Conservation (phyloP, 2,797 vertebrate genomes). For the Tinamus major region DNA sequence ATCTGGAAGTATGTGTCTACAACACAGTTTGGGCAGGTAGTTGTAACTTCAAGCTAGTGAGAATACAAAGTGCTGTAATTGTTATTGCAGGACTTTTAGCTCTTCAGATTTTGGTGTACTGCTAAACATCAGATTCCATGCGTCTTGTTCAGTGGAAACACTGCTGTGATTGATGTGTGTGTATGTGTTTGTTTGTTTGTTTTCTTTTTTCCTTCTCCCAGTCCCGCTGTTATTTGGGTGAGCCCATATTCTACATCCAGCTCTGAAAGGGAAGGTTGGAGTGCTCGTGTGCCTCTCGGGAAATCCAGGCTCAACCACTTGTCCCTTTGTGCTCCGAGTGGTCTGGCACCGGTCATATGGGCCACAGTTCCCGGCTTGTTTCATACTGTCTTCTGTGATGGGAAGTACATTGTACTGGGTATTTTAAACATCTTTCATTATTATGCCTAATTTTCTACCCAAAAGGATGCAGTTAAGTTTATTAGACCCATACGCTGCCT, state of each 20-base stretch:
- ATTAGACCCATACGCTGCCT: neutral
- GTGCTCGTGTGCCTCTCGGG: fast-evolving
- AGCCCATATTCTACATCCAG: neutral
- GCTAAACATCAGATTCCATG: fast-evolving
- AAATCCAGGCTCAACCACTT: fast-evolving
- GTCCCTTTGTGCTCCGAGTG: neutral
- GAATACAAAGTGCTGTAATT: neutral
- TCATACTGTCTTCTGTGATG: fast-evolving
- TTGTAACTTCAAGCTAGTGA: neutral
- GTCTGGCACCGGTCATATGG: fast-evolving
- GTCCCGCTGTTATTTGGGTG: neutral
- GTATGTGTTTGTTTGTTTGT: too few species aligned
- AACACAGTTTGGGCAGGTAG: neutral
- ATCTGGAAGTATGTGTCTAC: neutral
- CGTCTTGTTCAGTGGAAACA: fast-evolving
- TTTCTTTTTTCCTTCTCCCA: neutral
- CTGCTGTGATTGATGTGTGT: neutral
- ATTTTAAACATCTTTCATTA: neutral
- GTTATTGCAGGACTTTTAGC: neutral
- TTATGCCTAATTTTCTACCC: neutral
- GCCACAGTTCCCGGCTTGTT: neutral
- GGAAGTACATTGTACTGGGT: neutral
- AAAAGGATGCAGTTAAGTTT: neutral
- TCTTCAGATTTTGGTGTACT: fast-evolving
- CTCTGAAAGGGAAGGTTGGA: neutral